Evolutionary conservation across 1,140 invertebrate species (phyloP).

Genomic region (Sitophilus oryzae): DNA sequence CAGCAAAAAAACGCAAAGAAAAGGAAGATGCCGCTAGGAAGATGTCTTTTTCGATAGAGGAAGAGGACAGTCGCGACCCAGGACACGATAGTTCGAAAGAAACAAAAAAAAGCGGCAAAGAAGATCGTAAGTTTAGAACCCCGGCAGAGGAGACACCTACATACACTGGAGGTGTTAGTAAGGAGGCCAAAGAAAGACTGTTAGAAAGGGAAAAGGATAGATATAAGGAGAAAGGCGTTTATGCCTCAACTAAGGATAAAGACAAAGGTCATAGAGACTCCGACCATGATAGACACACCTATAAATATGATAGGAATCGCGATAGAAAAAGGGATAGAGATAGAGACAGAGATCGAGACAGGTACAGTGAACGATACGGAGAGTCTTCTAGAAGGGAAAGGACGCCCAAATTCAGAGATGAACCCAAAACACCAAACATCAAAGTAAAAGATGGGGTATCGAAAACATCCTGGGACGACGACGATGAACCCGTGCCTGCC

Average conservation of each 20-base stretch:
- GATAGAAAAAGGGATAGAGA: constrained; percentile 8
- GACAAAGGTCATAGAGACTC: constrained; percentile 40
- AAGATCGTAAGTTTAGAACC: constrained; percentile 66
- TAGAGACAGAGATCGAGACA: constrained; percentile 29
- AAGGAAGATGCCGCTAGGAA: constrained; percentile 55
- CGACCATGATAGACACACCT: constrained; percentile 19
- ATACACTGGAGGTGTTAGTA: constrained; percentile 83
- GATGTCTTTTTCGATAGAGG: constrained; percentile 60
- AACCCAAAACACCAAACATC: constrained; percentile 71
- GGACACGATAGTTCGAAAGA: constrained; percentile 30
- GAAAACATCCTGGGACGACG: constrained; percentile 85
- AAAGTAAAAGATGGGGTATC: constrained; percentile 63
- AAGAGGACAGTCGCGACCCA: constrained; percentile 48
- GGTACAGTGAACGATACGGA: constrained; percentile 25
- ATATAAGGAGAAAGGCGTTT: constrained; percentile 47
- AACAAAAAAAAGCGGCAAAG: constrained; percentile 40
- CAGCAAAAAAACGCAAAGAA: constrained; percentile 64
- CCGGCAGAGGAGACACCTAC: constrained; percentile 85
- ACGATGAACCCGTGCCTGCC: constrained; percentile 59
- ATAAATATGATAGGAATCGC: constrained; percentile 2
- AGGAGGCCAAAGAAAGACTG: constrained; percentile 67
- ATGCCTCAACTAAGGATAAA: constrained; percentile 51
- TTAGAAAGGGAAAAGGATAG: constrained; percentile 54
- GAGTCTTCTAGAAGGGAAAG: constrained; percentile 55
- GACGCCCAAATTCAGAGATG: constrained; percentile 68